phyloP scores from a whole-genome alignment of 2,113 vertebrate genomes.

The Lynx canadensis region DNA sequence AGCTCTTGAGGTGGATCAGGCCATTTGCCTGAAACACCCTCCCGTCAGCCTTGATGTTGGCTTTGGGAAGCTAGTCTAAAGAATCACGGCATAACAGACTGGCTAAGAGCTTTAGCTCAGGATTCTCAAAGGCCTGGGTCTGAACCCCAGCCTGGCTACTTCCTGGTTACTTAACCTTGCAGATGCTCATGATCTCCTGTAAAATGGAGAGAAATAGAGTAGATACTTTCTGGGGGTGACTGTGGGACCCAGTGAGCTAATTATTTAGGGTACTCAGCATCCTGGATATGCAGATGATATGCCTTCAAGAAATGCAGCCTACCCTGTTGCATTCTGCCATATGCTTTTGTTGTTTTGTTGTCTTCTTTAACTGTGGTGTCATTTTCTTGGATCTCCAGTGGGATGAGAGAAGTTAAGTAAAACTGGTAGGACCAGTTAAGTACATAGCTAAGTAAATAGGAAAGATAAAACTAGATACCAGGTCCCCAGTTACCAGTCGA shows the following conservation, averaged over 20 bases:
- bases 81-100: not conserved
- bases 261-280: not conserved
- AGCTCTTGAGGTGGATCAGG: not conserved
- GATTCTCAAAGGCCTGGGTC: not conserved
- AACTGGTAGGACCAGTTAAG: not conserved
- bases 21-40: not conserved
- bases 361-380: not conserved
- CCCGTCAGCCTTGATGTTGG: not conserved
- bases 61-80: not conserved
- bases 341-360: not conserved
- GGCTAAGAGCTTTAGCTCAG: not conserved
- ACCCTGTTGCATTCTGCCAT: not conserved
- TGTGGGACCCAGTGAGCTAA: not conserved
- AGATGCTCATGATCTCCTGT: not conserved
- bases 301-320: not conserved
- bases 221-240: not conserved
- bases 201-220: not conserved
- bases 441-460: not conserved
- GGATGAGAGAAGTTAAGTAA: not conserved
- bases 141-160: not conserved
- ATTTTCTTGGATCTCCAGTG: not conserved
- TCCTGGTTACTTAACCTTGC: not conserved
- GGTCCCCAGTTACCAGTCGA: rapidly evolving
- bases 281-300: no score
- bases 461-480: not conserved